Base-by-base conservation (phyloP, 2,888 invertebrate genomes). In the Philhelius pedissequus region DNA sequence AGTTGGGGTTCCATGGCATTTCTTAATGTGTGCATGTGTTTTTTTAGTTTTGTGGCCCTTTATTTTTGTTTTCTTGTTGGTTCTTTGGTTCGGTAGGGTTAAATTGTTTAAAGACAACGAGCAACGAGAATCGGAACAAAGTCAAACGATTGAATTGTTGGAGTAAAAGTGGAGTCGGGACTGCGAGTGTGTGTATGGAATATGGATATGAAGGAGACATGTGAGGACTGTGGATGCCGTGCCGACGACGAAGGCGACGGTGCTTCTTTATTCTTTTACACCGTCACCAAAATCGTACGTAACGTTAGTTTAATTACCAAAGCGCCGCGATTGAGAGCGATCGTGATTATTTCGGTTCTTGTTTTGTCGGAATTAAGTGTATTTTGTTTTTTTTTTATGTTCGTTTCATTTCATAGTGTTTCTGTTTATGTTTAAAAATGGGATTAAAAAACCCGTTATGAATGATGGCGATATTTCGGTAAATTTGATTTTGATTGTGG, bases 311-410 rank as follows among this genome's bases (percentile, higher is more conserved):
- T 69, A 82, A 78, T 82, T 69, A 69, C 54, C 77, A 78, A 54
- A 62, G 77, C 69, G 82, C 73, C 82, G 82, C 82, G 82, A 74
- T 78, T 82, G 73, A 78, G 82, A 74, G 64, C 73, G 82, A 82
- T 82, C 77, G 82, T 78, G 62, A 56, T 43, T 62, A 13, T 77
- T 78, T 68, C 71, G 45, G 60, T 70, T 76, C 15, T 25, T 25
- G 18, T 40, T 25, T 40, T 54, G 18, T 52, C 76, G 64, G 45
- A 43, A 76, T 64, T 60, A 40, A 15, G 20, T 50, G 32, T 15
- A 15, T 76, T 66, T 60, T 48, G 18, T 40, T 68, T 82, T 52
- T 52, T 70, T 70, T 40, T 56, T 81, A 43, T 18, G 15, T 32
- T 27, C 11, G 32, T 35, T 48, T n/a, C 43, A 45, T 54, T 79